Conservation (phyloP, 2,888 invertebrate species). For the Malachius bipustulatus region DNA sequence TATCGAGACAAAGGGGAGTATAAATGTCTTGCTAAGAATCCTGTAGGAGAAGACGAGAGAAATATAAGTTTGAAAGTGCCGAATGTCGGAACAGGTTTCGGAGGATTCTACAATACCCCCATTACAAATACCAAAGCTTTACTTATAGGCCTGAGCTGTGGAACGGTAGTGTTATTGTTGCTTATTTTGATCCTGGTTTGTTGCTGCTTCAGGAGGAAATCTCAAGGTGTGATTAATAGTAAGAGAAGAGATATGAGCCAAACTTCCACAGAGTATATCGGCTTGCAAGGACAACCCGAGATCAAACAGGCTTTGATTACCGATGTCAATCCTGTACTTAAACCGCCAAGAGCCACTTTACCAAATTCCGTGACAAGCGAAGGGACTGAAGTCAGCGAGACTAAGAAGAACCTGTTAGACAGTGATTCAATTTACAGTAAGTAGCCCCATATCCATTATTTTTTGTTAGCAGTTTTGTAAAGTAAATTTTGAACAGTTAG, state of each 20-base stretch:
- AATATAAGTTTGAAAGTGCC: conserved; percentile 51
- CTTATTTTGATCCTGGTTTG: conserved; percentile 37
- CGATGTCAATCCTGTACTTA: conserved; percentile 74
- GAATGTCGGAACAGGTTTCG: conserved; percentile 27
- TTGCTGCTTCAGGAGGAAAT: conserved; percentile 30
- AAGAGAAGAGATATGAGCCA: conserved; percentile 28
- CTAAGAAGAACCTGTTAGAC: conserved; percentile 69
- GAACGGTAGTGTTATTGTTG: conserved; percentile 39
- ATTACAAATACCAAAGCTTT: conserved; percentile 36
- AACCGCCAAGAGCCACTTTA: conserved; percentile 66
- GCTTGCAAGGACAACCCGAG: conserved; percentile 65
- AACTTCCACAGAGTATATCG: conserved; percentile 41
- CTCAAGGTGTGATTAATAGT: conserved; percentile 20
- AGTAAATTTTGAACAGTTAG: no score
- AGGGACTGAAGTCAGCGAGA: conserved; percentile 70
- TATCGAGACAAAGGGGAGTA: conserved; percentile 42
- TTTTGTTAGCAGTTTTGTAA: no score
- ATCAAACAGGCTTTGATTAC: conserved; percentile 77
- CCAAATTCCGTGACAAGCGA: conserved; percentile 61
- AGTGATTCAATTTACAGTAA: conserved; percentile 58
- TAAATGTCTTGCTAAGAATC: conserved; percentile 67
- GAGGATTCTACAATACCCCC: conserved; percentile 17
- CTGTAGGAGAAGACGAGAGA: conserved; percentile 66
- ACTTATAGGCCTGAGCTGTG: conserved; percentile 38
- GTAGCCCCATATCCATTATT: no score